These are phyloP conservation scores for Hedychridium roseum DNA, from an alignment of 2,888 invertebrate genomes.

Conservation along the genomic window DNA sequence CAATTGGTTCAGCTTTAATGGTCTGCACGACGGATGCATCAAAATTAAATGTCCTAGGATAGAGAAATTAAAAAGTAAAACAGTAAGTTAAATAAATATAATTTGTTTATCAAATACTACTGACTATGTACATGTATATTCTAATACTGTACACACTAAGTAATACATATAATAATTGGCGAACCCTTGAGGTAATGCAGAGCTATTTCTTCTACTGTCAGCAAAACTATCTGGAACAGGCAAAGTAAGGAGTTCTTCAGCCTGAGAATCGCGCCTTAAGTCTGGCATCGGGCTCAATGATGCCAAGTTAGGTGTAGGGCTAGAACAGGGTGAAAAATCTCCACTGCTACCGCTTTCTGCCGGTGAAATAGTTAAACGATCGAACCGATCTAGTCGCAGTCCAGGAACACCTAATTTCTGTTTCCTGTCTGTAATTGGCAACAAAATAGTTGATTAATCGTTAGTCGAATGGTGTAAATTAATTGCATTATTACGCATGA, in stretches of 20 bases:
- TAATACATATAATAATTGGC: neutral
- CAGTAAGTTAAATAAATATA: neutral
- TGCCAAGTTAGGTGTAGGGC: slow-evolving; percentile 67
- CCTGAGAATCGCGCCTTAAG: slow-evolving; percentile 70
- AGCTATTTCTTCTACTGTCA: slow-evolving; percentile 73
- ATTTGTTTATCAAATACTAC: neutral
- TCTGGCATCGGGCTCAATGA: slow-evolving; percentile 76
- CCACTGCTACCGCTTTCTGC: slow-evolving; percentile 63
- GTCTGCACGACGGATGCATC: slow-evolving; percentile 31
- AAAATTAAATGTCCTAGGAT: slow-evolving; percentile 47
- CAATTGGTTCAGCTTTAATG: no score
- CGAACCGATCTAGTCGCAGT: slow-evolving; percentile 33
- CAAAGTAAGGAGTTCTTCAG: slow-evolving; percentile 69
- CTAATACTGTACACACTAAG: no score
- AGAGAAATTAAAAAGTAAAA: slow-evolving; percentile 2
- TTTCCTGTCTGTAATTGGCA: slow-evolving; percentile 38
- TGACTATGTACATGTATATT: no score
- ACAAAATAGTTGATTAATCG: no score
- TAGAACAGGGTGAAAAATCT: slow-evolving; percentile 66
- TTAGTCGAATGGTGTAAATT: no score
- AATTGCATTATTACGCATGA: no score
- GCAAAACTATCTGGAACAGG: slow-evolving; percentile 86
- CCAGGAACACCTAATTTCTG: slow-evolving; percentile 41
- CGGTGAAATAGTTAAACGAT: slow-evolving; percentile 51
- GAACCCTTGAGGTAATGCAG: slow-evolving; percentile 46